Evolutionary conservation across 2,888 invertebrate genomes (phyloP).

Genomic region (Hypomecis punctinalis): DNA sequence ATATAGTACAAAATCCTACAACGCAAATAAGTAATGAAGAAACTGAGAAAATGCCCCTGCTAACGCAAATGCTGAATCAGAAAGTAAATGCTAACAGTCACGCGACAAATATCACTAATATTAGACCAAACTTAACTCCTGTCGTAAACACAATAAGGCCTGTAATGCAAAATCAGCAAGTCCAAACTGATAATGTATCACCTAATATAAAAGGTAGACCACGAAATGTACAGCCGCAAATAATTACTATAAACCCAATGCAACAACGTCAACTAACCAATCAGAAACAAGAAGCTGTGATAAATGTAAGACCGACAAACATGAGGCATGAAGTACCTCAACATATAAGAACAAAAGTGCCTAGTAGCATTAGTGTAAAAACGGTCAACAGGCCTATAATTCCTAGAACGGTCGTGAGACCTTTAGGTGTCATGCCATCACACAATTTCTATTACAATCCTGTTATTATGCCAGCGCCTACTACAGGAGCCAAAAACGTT

Average conservation of each 20-base stretch:
- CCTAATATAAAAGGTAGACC: constrained; percentile 30
- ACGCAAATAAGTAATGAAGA: constrained; percentile 23
- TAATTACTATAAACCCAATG: constrained; percentile 54
- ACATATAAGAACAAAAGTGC: constrained; percentile 41
- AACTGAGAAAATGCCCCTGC: constrained; percentile 27
- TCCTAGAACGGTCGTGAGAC: constrained; percentile 55
- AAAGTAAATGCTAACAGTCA: constrained; percentile 17
- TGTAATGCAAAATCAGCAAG: constrained; percentile 34
- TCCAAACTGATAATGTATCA: constrained; percentile 41
- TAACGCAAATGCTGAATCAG: constrained; percentile 36
- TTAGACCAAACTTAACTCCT: constrained; percentile 7
- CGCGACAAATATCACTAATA: constrained; percentile 6
- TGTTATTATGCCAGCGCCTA: constrained; percentile 8
- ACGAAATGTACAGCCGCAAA: constrained; percentile 44
- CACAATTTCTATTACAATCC: constrained; percentile 20
- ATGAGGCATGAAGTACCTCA: constrained; percentile 33
- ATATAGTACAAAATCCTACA: constrained; percentile 42
- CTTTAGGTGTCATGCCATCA: constrained; percentile 38
- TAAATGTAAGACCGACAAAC: constrained; percentile 17
- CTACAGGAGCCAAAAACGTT: constrained; percentile 20
- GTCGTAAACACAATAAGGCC: constrained; percentile 33
- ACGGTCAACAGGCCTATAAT: constrained; percentile 63
- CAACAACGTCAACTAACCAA: constrained; percentile 38
- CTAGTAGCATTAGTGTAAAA: constrained; percentile 48
- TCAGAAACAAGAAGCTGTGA: constrained; percentile 36